Evolutionary conservation across 2,113 vertebrate genomes (phyloP).

Genomic region (Oenanthe melanoleuca): DNA sequence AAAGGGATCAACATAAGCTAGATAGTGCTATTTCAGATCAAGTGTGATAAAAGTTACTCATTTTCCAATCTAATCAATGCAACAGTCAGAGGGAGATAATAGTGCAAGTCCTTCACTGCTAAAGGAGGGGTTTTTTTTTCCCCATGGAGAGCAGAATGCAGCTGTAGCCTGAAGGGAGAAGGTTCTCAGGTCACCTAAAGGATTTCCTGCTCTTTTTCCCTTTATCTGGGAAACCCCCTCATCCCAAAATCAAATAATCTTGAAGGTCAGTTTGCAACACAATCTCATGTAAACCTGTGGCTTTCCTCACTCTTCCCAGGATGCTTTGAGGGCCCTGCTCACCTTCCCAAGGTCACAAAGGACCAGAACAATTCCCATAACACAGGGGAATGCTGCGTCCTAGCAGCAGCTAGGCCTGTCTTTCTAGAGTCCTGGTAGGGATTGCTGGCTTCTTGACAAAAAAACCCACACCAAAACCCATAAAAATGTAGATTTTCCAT

Average conservation of each 20-base stretch:
- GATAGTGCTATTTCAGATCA: slow-evolving; percentile 37
- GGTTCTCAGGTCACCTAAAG: background rate
- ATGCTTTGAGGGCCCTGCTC: background rate
- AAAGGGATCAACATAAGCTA: slow-evolving; percentile 19
- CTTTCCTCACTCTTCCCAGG: background rate
- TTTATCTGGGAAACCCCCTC: background rate
- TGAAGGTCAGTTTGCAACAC: background rate
- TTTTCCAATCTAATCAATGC: slow-evolving; percentile 62
- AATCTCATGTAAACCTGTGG: background rate
- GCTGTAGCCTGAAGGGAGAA: background rate
- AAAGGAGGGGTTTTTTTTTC: background rate
- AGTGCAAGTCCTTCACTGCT: background rate
- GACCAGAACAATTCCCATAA: background rate
- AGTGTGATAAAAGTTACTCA: slow-evolving; percentile 57
- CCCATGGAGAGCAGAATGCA: background rate
- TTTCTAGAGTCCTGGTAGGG: background rate
- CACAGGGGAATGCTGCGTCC: background rate
- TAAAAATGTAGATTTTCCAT: background rate
- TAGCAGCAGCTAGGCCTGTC: background rate
- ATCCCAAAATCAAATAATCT: background rate
- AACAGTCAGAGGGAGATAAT: slow-evolving; percentile 2
- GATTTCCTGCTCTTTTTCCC: background rate
- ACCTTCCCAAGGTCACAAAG: background rate
- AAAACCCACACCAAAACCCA: background rate
- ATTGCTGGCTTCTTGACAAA: background rate